A percentile compares a stretch with the other conserved stretches of the same genome.
These are phyloP conservation scores for Aldrovandia affinis DNA, from an alignment of 2,797 vertebrate species.

Conservation along the genomic window DNA sequence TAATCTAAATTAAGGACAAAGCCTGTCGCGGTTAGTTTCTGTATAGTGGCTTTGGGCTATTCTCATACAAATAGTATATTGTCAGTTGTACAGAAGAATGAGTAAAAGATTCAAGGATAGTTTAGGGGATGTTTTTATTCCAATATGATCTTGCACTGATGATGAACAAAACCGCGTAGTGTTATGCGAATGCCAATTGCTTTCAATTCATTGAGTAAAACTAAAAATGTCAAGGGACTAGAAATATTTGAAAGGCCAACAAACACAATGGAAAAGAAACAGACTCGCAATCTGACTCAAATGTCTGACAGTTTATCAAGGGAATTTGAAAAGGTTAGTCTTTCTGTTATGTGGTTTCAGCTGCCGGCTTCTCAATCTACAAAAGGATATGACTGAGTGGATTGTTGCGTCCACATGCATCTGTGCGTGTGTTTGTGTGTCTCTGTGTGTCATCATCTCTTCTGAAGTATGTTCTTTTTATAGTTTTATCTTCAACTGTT, in stretches of 20 bases:
- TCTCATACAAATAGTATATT: not conserved
- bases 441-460: constrained; percentile 2
- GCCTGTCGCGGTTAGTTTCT: not conserved
- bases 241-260: constrained; percentile 41
- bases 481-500: not conserved
- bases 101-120: not conserved
- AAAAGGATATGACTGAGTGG: constrained; percentile 14
- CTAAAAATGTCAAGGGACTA: not conserved
- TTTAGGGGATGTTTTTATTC: not conserved
- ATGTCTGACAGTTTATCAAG: constrained; percentile 59
- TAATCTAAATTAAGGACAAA: not conserved
- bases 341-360: constrained; percentile 51
- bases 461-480: not conserved
- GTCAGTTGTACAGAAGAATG: not conserved
- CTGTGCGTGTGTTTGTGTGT: too few relatives aligned
- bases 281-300: constrained; percentile 53
- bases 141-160: not conserved
- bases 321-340: constrained; percentile 54
- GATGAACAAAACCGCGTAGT: constrained; percentile 54
- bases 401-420: constrained; percentile 21
- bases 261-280: constrained; percentile 59
- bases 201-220: constrained; percentile 55
- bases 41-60: not conserved
- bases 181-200: constrained; percentile 67
- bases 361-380: constrained; percentile 29